Percentiles rank a stretch among this genome's conserved stretches.
These are phyloP conservation scores for Cephus cinctus DNA, from an alignment of 1,140 invertebrate genomes.

Conservation along the genomic window DNA sequence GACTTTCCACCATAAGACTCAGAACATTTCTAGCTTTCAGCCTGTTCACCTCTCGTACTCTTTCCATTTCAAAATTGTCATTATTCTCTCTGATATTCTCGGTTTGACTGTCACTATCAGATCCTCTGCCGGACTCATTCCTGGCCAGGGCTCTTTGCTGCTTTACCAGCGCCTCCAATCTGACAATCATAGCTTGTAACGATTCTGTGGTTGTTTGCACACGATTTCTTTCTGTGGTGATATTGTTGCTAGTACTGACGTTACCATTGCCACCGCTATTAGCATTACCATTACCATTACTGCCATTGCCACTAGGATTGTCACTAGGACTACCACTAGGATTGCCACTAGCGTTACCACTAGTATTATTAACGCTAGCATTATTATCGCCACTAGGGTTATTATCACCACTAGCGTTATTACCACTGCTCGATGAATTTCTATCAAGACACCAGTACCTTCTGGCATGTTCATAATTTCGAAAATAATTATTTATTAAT, in stretches of 20 bases:
- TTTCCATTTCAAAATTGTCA: constrained; percentile 27
- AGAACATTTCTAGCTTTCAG: constrained; percentile 38
- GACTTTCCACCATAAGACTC: constrained; percentile 45
- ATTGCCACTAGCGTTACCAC: too few species aligned
- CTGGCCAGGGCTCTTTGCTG: constrained; percentile 31
- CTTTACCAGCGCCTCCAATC: constrained; percentile 35
- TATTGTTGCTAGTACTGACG: constrained; percentile 3
- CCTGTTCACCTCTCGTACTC: not conserved
- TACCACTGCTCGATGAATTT: constrained; percentile 5
- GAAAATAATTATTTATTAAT: constrained; percentile 15
- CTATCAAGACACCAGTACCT: constrained; percentile 19
- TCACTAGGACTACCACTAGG: too few species aligned
- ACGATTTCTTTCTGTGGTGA: constrained; percentile 15
- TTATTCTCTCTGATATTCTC: constrained; percentile 16
- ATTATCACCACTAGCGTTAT: too few species aligned
- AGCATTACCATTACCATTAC: too few species aligned
- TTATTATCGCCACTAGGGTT: too few species aligned
- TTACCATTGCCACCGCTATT: too few species aligned
- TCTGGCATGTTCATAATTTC: constrained; percentile 17
- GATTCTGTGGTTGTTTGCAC: constrained; percentile 25
- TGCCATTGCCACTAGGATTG: too few species aligned
- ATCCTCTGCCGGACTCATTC: constrained; percentile 18
- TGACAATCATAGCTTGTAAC: constrained; percentile 36
- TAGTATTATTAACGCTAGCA: too few species aligned
- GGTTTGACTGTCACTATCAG: constrained; percentile 19